Evolutionary conservation across 2,797 vertebrate species (phyloP).

Genomic region (Anas bernieri): DNA sequence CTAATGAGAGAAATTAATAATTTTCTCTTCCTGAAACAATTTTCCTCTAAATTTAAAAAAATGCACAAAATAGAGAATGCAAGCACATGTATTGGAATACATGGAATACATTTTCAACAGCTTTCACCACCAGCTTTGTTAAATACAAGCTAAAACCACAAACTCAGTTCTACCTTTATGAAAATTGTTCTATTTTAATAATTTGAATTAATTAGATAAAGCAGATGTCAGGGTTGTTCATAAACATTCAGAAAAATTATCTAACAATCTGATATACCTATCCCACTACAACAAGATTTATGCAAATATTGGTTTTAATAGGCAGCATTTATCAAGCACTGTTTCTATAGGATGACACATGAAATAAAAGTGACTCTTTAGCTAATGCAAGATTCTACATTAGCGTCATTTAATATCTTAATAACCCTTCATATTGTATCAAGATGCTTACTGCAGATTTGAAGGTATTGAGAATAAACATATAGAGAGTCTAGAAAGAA

Average conservation of each 20-base stretch:
- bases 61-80: background rate
- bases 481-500: background rate
- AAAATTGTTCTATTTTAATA: background rate
- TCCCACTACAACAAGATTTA: background rate
- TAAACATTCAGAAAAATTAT: background rate
- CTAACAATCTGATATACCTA: background rate
- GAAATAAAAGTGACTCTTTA: background rate
- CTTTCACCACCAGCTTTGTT: background rate
- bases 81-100: background rate
- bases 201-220: background rate
- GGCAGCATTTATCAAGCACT: background rate
- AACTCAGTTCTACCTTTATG: background rate
- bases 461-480: background rate
- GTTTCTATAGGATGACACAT: background rate
- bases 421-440: background rate
- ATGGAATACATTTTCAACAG: background rate
- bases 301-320: background rate
- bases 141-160: background rate
- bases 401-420: background rate
- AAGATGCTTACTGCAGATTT: background rate
- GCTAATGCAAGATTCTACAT: background rate
- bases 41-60: background rate
- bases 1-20: background rate
- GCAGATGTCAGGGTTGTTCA: background rate
- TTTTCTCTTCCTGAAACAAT: background rate